Evolutionary conservation across 2,113 vertebrate genomes (phyloP).

Genomic region (Scortum barcoo): DNA sequence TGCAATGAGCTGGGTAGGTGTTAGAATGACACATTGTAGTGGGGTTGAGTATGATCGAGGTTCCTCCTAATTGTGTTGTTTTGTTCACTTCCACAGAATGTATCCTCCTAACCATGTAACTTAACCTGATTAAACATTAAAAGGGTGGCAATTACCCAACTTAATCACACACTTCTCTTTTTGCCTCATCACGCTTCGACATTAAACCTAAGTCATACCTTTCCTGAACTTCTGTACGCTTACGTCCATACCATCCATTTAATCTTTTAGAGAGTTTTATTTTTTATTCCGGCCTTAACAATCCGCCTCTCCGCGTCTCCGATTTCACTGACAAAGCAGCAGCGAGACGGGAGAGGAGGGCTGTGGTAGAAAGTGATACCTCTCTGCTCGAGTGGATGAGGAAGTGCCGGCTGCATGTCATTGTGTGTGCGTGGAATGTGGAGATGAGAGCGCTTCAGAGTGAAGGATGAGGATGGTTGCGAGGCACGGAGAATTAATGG

Average conservation of each 20-base stretch:
- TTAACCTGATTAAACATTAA: background rate
- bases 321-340: constrained; percentile 65
- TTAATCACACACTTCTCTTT: background rate
- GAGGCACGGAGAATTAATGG: constrained; percentile 6
- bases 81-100: background rate
- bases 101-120: background rate
- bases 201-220: background rate
- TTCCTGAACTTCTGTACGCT: background rate
- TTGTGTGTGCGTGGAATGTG: constrained; percentile 49
- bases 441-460: constrained; percentile 36
- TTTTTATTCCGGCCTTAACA: constrained; percentile 5
- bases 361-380: constrained; percentile 52
- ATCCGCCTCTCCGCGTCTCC: constrained; percentile 22
- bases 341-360: constrained; percentile 34
- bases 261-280: background rate
- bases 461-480: constrained; percentile 3
- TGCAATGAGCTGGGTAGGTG: background rate
- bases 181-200: background rate
- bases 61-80: background rate
- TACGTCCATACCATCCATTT: background rate
- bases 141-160: background rate
- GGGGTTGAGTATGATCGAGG: background rate
- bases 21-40: background rate
- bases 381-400: constrained; percentile 45
- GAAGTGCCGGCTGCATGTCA: constrained; percentile 45